Conservation (phyloP, 2,113 vertebrate species). For the Channa argus region DNA sequence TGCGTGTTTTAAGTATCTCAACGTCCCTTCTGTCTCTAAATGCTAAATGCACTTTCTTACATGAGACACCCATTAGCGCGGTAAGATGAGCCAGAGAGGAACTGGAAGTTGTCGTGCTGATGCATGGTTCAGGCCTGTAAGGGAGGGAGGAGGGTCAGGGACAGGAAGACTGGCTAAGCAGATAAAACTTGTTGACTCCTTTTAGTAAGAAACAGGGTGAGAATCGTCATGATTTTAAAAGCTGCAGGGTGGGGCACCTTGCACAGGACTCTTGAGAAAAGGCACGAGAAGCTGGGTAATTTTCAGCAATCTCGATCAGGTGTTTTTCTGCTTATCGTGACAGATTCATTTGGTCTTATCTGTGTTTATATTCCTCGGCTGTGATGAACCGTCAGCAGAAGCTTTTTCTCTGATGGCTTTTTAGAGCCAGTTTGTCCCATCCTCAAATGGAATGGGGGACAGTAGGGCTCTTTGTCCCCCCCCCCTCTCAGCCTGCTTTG, state of each 20-base stretch:
- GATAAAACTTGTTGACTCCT: constrained; percentile 60
- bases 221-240: background rate
- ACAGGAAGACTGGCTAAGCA: constrained; percentile 65
- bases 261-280: constrained; percentile 20
- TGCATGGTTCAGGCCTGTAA: background rate
- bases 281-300: too few species aligned
- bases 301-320: too few species aligned
- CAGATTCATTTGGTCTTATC: constrained; percentile 51
- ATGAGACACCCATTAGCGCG: background rate
- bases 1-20: too few species aligned
- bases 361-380: constrained; percentile 23
- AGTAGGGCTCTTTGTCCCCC: constrained; percentile 71
- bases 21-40: constrained; percentile 5
- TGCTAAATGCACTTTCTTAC: background rate
- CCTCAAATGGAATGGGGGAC: constrained; percentile 58
- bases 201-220: too few species aligned
- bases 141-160: constrained; percentile 39
- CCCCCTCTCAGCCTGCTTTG: constrained; percentile 44
- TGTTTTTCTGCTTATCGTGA: constrained; percentile 26
- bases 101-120: background rate
- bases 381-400: constrained; percentile 64
- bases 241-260: background rate
- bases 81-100: background rate
- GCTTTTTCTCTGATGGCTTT: constrained; percentile 65
- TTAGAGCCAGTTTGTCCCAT: constrained; percentile 66